Base-by-base conservation (phyloP, 1,140 invertebrate species). In the Solen grandis region DNA sequence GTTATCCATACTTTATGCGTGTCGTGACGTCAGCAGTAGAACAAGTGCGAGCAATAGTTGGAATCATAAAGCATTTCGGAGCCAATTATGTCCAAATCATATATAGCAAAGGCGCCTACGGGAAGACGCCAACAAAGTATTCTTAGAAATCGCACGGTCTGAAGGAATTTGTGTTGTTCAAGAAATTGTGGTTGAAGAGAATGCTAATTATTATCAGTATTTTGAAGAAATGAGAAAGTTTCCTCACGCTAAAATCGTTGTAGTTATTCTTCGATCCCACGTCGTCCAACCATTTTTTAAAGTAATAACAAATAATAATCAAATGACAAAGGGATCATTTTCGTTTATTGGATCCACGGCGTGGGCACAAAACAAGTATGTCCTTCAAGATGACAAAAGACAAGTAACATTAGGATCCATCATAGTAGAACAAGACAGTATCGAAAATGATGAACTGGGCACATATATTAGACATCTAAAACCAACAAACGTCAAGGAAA, bases 11-110 rank as follows among this genome's bases (percentile, higher is more conserved):
- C 54, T 85, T 85, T 57, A 52, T 83, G 41, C 57, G 84, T 8
- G 55, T 80, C 16, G 63, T 38, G 25, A 80, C 77, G 14, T 68
- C 81, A n/a, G 84, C 83, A 27, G 35, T 50, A 14, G 65, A 76
- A 35, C 84, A 85, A 59, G 84, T 76, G 10, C 73, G 69, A 41
- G 74, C 72, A 41, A 83, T 85, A 68, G 73, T 83, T n/a, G 60
- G 72, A 10, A 62, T 85, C n/a, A 38, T 81, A 13, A 46, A 77
- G 63, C n/a, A 62, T 27, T 4, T 66, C 14, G 25, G 29, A 57
- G 27, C 54, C 5, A 22, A 59, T 29, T 79, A 70, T n/a, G 63
- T 79, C 16, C 76, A 78, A 35, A 65, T 83, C 41, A 41, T 83
- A 1, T 78, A 79, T 31, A 83, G 69, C 38, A 46, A 73, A 29